Conservation (phyloP, 2,888 invertebrate species). For the Trissolcus brochymenae region DNA sequence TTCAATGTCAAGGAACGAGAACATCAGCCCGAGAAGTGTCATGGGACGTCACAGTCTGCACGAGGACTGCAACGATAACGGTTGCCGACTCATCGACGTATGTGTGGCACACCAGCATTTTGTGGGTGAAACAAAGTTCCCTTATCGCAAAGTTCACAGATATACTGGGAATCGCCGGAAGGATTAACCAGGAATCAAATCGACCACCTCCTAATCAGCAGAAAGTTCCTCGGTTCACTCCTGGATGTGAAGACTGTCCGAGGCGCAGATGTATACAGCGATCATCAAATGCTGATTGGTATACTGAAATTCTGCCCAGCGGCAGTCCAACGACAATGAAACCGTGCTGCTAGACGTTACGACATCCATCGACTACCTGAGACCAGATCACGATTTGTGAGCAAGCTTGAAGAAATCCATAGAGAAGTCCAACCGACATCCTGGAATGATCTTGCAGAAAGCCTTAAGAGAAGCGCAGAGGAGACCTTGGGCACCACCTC, state of each 20-base stretch:
- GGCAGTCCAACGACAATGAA: conserved; percentile 4
- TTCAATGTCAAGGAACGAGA: too few relatives aligned
- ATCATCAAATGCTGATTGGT: conserved; percentile 17
- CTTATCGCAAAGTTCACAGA: too few relatives aligned
- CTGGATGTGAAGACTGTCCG: conserved; percentile 13
- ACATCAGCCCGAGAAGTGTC: too few relatives aligned
- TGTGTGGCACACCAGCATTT: too few relatives aligned
- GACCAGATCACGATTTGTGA: conserved; percentile 3
- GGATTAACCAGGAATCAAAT: neutral
- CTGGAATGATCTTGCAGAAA: too few relatives aligned
- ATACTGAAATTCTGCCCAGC: conserved; percentile 21
- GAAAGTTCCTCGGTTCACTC: neutral
- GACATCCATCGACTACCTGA: conserved; percentile 14
- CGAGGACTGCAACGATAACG: too few relatives aligned
- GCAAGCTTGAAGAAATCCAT: neutral
- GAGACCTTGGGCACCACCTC: conserved; percentile 11
- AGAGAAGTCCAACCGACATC: too few relatives aligned
- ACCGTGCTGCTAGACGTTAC: conserved; percentile 3
- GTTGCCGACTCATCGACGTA: too few relatives aligned
- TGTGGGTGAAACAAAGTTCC: too few relatives aligned
- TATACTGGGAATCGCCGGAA: too few relatives aligned
- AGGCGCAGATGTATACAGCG: conserved; percentile 10
- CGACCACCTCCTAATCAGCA: neutral
- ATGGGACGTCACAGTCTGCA: too few relatives aligned
- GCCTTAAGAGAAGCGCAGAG: neutral